Evolutionary conservation across 2,797 vertebrate genomes (phyloP).

Genomic region (Muraenolepis orangiensis): DNA sequence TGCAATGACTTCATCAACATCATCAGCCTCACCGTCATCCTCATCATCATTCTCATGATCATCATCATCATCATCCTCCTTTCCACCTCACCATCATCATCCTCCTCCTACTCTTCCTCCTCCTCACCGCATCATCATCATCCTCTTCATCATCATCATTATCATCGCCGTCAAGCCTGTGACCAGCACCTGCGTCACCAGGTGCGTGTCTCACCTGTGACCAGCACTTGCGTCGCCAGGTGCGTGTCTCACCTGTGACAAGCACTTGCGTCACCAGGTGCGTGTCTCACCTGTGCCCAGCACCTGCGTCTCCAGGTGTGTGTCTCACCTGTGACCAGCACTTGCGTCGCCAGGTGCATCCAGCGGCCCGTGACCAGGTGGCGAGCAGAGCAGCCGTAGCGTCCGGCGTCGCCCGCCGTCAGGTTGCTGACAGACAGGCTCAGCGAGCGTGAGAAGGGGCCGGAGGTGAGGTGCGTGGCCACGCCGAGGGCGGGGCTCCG

Average conservation of each 20-base stretch:
- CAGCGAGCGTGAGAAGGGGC: conserved; percentile 78
- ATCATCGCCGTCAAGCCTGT: too few species aligned
- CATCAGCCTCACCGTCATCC: not conserved
- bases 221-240: too few species aligned
- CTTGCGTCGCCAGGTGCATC: too few species aligned
- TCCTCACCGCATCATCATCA: too few species aligned
- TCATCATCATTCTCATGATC: not conserved
- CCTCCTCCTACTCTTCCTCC: too few species aligned
- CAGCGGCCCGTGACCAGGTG: conserved; percentile 81
- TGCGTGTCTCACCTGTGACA: conserved; percentile 83
- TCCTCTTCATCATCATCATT: too few species aligned
- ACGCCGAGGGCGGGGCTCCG: not conserved
- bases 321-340: too few species aligned
- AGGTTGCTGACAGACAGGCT: conserved; percentile 81
- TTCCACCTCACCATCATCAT: too few species aligned
- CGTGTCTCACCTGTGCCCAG: too few species aligned
- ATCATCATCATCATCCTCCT: too few species aligned
- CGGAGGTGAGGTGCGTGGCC: conserved; percentile 57
- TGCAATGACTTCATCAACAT: not conserved
- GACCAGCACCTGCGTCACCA: too few species aligned
- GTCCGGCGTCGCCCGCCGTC: conserved; percentile 80
- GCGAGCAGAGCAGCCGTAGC: conserved; percentile 83
- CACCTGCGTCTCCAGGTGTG: too few species aligned
- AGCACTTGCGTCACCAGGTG: conserved; percentile 82
- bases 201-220: conserved; percentile 75